These are phyloP conservation scores for Hypocryptadius cinnamomeus DNA, from an alignment of 2,113 vertebrate species.

Conservation along the genomic window DNA sequence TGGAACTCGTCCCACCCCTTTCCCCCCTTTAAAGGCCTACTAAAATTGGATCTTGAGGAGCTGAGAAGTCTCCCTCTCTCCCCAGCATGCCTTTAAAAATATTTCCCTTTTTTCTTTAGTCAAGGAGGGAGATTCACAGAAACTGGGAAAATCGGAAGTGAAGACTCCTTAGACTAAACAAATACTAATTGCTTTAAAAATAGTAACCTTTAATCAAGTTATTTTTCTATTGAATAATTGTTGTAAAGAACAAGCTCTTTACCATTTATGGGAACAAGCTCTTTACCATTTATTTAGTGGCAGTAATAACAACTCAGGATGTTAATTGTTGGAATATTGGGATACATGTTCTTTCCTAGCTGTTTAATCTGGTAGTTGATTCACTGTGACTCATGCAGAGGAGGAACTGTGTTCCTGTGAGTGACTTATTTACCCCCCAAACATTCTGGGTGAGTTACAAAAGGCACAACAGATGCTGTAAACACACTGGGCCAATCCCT, in stretches of 20 bases:
- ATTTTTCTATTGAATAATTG: neutral
- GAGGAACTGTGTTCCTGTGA: neutral
- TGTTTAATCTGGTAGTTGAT: neutral
- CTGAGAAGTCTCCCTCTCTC: neutral
- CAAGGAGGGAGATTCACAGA: neutral
- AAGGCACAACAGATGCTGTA: neutral
- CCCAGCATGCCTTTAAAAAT: neutral
- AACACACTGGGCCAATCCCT: neutral
- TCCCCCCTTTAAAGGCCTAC: neutral
- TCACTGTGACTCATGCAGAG: neutral
- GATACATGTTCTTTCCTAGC: neutral
- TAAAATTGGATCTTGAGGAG: neutral
- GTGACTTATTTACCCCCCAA: neutral
- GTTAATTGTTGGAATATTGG: neutral
- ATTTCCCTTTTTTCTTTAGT: neutral
- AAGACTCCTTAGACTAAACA: neutral
- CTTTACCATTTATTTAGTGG: neutral
- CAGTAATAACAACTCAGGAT: neutral
- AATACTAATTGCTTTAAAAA: neutral
- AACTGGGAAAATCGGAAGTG: neutral
- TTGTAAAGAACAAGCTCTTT: neutral
- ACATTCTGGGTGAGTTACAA: neutral
- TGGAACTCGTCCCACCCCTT: neutral
- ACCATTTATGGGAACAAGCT: neutral
- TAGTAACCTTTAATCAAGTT: neutral